phyloP scores from a whole-genome alignment of 2,113 vertebrate genomes.

The Hippocampus zosterae region DNA sequence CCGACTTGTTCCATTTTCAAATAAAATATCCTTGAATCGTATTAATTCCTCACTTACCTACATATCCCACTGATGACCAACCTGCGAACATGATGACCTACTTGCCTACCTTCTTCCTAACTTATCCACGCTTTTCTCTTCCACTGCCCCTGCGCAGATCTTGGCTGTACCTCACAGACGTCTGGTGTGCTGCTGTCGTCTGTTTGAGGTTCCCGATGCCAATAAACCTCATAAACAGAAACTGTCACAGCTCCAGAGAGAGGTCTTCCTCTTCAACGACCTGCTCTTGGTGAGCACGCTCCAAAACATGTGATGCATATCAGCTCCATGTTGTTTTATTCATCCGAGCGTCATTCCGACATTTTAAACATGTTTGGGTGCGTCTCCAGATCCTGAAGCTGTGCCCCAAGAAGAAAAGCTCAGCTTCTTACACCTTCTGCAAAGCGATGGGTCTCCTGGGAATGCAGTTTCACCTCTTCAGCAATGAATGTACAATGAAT shows the following conservation, averaged over 20 bases:
- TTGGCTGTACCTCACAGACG: slow-evolving; percentile 92
- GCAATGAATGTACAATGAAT: slow-evolving; percentile 89
- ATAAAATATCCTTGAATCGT: too few relatives aligned
- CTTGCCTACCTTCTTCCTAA: background rate
- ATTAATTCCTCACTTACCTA: too few relatives aligned
- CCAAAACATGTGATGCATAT: background rate
- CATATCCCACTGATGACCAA: background rate
- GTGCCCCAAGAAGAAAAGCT: slow-evolving; percentile 96
- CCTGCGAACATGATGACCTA: background rate
- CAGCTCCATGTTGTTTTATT: background rate
- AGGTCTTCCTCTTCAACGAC: slow-evolving; percentile 99
- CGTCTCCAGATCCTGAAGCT: slow-evolving; percentile 88
- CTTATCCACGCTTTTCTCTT: slow-evolving; percentile 7
- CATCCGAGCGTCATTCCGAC: background rate
- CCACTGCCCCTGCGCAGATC: slow-evolving; percentile 72
- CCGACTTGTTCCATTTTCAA: too few relatives aligned
- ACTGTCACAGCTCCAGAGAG: slow-evolving; percentile 91
- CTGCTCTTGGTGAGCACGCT: slow-evolving; percentile 85
- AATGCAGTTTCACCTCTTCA: slow-evolving; percentile 96
- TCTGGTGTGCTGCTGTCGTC: slow-evolving; percentile 95
- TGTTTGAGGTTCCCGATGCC: slow-evolving; percentile 92
- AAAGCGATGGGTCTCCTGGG: slow-evolving; percentile 90
- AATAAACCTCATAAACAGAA: slow-evolving; percentile 98
- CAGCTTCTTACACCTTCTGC: slow-evolving; percentile 96
- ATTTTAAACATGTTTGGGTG: slow-evolving; percentile 16